Percentiles rank a stretch among this genome's conserved stretches.
phyloP scores from a whole-genome alignment of 2,888 invertebrate species.

The Pandemis heparana region DNA sequence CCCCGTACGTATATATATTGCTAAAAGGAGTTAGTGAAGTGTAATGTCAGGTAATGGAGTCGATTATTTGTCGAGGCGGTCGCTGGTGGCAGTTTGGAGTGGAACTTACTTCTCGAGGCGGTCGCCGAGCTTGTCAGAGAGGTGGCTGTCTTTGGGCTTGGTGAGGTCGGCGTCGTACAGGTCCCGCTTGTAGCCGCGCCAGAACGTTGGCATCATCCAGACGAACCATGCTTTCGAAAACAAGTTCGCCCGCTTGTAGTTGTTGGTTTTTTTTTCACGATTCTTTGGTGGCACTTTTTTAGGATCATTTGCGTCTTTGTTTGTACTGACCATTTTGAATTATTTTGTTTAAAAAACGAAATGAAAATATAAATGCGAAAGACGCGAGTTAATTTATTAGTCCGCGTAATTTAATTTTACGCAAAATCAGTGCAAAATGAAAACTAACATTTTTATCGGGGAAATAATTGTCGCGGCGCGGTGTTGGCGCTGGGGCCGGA shows the following conservation, averaged over 20 bases:
- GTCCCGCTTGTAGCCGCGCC: slow-evolving; percentile 87
- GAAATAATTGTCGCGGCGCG: slow-evolving; percentile 56
- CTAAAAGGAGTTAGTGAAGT: background rate
- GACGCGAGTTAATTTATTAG: slow-evolving; percentile 40
- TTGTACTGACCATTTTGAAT: slow-evolving; percentile 80
- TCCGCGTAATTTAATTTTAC: slow-evolving; percentile 52
- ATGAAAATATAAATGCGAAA: slow-evolving; percentile 44
- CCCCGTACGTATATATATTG: background rate
- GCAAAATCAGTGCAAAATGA: slow-evolving; percentile 56
- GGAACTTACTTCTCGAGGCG: slow-evolving; percentile 85
- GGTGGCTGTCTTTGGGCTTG: slow-evolving; percentile 88
- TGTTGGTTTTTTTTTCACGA: slow-evolving; percentile 80
- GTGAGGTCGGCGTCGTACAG: slow-evolving; percentile 90
- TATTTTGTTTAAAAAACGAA: slow-evolving; percentile 44
- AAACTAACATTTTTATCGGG: slow-evolving; percentile 64
- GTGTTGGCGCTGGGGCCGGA: slow-evolving; percentile 56
- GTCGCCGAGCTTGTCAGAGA: slow-evolving; percentile 87
- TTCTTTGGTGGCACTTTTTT: slow-evolving; percentile 78
- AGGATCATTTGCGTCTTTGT: slow-evolving; percentile 73
- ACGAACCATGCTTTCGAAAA: slow-evolving; percentile 79
- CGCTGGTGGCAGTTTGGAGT: background rate
- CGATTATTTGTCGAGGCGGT: background rate
- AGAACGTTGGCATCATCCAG: slow-evolving; percentile 85
- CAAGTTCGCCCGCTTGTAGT: slow-evolving; percentile 75
- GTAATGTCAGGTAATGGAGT: background rate